phyloP scores from a whole-genome alignment of 2,797 vertebrate species.

The Prionace glauca region DNA sequence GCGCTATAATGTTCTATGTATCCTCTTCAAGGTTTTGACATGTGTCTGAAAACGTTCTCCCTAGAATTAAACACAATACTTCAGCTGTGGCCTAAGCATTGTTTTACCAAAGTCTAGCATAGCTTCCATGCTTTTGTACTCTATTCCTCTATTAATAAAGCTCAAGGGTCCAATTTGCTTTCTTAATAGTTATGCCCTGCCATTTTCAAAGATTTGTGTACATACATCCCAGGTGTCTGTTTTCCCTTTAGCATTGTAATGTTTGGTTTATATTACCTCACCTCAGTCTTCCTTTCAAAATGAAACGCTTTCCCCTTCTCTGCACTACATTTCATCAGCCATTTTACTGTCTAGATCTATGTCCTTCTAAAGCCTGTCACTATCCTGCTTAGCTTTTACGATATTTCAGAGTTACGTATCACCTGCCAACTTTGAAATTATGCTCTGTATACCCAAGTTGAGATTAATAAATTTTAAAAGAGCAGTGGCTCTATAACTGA shows the following conservation, averaged over 20 bases:
- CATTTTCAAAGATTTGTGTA: not conserved
- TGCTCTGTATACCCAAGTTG: not conserved
- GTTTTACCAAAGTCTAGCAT: not conserved
- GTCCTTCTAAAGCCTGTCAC: not conserved
- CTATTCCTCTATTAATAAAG: not conserved
- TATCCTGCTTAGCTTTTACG: not conserved
- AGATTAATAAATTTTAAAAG: not conserved
- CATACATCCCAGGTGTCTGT: not conserved
- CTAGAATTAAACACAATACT: not conserved
- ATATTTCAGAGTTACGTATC: not conserved
- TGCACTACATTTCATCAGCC: not conserved
- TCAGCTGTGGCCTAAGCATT: not conserved
- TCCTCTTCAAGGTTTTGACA: not conserved
- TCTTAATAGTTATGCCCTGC: not conserved
- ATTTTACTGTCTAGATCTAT: not conserved
- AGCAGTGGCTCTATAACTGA: not conserved
- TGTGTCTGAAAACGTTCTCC: not conserved
- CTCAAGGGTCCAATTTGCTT: not conserved
- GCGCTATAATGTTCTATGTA: too few species aligned
- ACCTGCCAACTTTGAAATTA: not conserved
- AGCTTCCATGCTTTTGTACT: not conserved
- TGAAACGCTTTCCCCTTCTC: not conserved
- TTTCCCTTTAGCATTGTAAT: not conserved
- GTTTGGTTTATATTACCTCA: not conserved
- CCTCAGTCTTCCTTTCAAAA: not conserved